These are phyloP conservation scores for Leptatherina wallacei DNA, from an alignment of 2,797 vertebrate species.

Conservation along the genomic window DNA sequence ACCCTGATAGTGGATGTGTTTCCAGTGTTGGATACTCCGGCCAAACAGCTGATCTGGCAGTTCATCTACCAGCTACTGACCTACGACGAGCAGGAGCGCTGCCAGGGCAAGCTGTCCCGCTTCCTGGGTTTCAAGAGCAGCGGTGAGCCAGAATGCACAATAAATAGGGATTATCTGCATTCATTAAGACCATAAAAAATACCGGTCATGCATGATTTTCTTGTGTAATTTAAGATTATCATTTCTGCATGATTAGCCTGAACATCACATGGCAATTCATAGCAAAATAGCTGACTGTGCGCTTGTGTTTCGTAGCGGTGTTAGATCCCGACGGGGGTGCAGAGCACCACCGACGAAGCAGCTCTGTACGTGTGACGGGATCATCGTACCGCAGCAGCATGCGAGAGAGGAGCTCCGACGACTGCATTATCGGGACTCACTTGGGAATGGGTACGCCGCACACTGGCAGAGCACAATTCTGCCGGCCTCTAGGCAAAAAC, in stretches of 20 bases:
- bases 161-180: not conserved
- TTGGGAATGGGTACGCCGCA: conserved; percentile 83
- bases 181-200: no score
- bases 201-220: not conserved
- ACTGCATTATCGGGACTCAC: conserved; percentile 86
- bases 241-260: not conserved
- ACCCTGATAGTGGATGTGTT: conserved; percentile 95
- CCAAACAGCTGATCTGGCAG: conserved; percentile 98
- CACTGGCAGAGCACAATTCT: not conserved
- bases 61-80: conserved; percentile 97
- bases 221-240: not conserved
- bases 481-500: not conserved
- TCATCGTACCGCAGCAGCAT: conserved; percentile 82
- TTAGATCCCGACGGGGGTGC: conserved; percentile 64
- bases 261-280: not conserved
- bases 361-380: conserved; percentile 86
- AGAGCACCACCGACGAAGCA: conserved; percentile 87
- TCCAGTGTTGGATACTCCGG: conserved; percentile 94
- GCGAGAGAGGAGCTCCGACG: conserved; percentile 84
- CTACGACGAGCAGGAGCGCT: conserved; percentile 95
- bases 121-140: conserved; percentile 91
- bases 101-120: conserved; percentile 92
- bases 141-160: conserved; percentile 57
- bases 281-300: conserved; percentile 1
- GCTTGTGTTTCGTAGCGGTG: conserved; percentile 39